These are phyloP conservation scores for Lepidurus apus DNA, from an alignment of 1,140 invertebrate species.

Conservation along the genomic window DNA sequence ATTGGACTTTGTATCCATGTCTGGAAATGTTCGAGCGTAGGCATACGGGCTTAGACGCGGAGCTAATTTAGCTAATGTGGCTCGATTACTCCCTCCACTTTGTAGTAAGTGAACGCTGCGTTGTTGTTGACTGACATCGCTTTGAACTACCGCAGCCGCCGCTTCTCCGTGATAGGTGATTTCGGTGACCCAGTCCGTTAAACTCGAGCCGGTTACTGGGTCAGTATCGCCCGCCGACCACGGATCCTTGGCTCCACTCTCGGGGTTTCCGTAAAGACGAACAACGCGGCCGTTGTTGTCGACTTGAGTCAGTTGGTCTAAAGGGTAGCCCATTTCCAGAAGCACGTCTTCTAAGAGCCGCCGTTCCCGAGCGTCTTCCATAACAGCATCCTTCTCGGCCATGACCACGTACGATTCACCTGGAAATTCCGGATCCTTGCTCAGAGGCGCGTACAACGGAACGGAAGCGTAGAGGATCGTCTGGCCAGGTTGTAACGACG, in stretches of 20 bases:
- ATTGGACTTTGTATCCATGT: neutral
- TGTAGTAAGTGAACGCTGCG: neutral
- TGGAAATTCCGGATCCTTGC: slow-evolving; percentile 32
- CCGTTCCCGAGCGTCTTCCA: neutral
- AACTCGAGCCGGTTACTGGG: neutral
- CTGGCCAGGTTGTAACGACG: slow-evolving; percentile 26
- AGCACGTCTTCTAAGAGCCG: slow-evolving; percentile 31
- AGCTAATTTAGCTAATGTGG: neutral
- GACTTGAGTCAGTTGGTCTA: slow-evolving; percentile 30
- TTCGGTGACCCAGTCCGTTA: neutral
- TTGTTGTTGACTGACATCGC: neutral
- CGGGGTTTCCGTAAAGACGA: slow-evolving; percentile 20
- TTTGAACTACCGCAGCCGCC: neutral
- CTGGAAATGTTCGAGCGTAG: neutral
- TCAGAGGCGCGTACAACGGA: slow-evolving; percentile 28
- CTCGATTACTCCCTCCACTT: neutral
- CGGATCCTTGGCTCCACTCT: neutral
- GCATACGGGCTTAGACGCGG: neutral
- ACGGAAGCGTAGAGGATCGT: slow-evolving; percentile 30
- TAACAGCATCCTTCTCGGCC: slow-evolving; percentile 28
- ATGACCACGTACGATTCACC: slow-evolving; percentile 27
- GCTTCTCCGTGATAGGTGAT: neutral
- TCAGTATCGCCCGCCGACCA: neutral
- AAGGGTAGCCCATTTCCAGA: slow-evolving; percentile 31
- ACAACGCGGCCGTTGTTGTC: slow-evolving; percentile 28